Evolutionary conservation across 2,888 invertebrate species (phyloP).

Genomic region (Dexiosoma caninum): DNA sequence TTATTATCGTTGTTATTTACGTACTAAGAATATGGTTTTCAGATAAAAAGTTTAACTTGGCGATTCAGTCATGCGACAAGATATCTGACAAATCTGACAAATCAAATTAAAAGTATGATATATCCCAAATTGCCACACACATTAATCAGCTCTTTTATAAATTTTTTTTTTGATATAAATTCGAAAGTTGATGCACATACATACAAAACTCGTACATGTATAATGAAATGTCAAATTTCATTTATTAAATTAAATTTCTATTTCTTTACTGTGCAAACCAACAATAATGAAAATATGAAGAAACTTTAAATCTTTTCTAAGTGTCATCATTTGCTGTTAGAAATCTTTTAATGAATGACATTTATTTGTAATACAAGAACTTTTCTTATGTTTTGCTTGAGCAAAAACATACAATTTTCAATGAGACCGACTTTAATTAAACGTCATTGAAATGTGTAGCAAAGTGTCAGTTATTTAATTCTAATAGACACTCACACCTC

Average conservation of each 20-base stretch:
- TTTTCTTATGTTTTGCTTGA: slow-evolving; percentile 20
- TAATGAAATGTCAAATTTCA: background rate
- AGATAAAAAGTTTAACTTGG: no score
- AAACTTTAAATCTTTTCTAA: background rate
- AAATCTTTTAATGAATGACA: slow-evolving; percentile 17
- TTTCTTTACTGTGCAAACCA: background rate
- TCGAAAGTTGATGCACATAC: no score
- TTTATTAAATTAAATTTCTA: background rate
- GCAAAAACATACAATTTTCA: slow-evolving; percentile 20
- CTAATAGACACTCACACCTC: background rate
- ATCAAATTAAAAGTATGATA: no score
- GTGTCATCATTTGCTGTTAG: background rate
- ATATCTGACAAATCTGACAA: no score
- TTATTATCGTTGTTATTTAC: no score
- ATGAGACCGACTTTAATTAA: slow-evolving; percentile 46
- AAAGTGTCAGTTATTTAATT: slow-evolving; percentile 35
- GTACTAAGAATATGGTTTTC: no score
- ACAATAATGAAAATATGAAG: background rate
- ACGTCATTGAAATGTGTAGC: slow-evolving; percentile 39
- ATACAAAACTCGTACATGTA: no score
- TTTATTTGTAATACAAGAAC: slow-evolving; percentile 8
- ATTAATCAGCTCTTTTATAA: no score
- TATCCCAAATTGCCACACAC: no score
- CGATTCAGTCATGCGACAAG: no score
- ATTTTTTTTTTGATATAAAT: no score